Evolutionary conservation across 1,140 invertebrate species (phyloP).

Genomic region (Bilobella aurantiaca): DNA sequence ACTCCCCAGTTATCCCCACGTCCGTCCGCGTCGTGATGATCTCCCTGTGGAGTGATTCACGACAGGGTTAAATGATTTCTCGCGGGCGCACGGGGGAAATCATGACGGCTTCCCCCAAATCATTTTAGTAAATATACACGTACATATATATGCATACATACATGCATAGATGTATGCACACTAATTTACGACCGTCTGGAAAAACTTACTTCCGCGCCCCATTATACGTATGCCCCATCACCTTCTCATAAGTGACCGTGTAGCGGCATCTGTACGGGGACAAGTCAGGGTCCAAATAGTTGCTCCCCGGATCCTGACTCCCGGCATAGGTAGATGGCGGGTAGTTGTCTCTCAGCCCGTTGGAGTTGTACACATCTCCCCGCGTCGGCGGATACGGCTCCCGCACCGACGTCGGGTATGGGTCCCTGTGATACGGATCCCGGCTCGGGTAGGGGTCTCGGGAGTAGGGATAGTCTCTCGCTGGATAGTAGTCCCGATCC

Average conservation of each 20-base stretch:
- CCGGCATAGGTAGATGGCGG: slow-evolving; percentile 19
- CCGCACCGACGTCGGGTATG: too few species aligned
- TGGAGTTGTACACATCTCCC: background rate
- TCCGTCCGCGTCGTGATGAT: slow-evolving; percentile 37
- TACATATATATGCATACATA: too few species aligned
- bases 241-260: slow-evolving; percentile 42
- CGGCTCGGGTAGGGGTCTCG: too few species aligned
- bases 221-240: slow-evolving; percentile 39
- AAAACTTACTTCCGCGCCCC: slow-evolving; percentile 36
- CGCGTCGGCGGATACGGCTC: too few species aligned
- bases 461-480: slow-evolving; percentile 12
- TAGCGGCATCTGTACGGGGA: slow-evolving; percentile 37
- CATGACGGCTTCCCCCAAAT: too few species aligned
- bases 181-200: background rate
- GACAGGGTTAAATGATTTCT: background rate
- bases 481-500: slow-evolving; percentile 24
- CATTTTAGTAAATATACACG: too few species aligned
- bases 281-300: slow-evolving; percentile 34
- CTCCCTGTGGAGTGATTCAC: slow-evolving; percentile 35
- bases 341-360: slow-evolving; percentile 9
- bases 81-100: too few species aligned
- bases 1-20: slow-evolving; percentile 43
- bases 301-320: slow-evolving; percentile 16
- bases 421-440: too few species aligned
- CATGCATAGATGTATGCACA: too few species aligned